Evolutionary conservation across 2,797 vertebrate genomes (phyloP), one percentile per base, ranked within the genome.

Genomic region (Gouania willdenowi): DNA sequence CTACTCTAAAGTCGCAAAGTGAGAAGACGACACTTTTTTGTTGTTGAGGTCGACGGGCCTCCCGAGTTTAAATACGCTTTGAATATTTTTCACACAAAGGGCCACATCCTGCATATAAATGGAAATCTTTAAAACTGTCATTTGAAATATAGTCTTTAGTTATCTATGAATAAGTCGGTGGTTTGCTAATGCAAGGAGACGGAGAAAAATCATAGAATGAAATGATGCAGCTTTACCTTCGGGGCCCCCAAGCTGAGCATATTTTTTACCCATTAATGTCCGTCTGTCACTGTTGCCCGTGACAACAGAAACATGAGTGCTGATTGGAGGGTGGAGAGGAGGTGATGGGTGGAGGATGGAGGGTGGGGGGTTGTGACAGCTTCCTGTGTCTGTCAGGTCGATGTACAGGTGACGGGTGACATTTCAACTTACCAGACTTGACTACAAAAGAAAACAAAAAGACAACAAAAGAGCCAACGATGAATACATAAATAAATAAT

Each of bases 361-460:
- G 68, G 73, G n/a, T n/a, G n/a, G 71, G 66, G 81, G 87, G 88
- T 89, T 86, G 88, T 91, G 90, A 92, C 90, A 91, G 89, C 91
- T 87, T 92, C 91, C 85, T 89, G 87, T 90, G 90, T 92, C 93
- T 93, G 91, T 92, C 74, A 90, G 88, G 86, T 82, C 92, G 92
- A 91, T 91, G 89, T 92, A 91, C 89, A 89, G 92, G 91, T 96
- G 94, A 92, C 84, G 87, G 93, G 92, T 92, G 94, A 96, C 91
- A 95, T 92, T 92, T 95, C 92, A 94, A 99, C 96, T 98, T 99
- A 99, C 96, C 96, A 97, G 94, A 97, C 83, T 93, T 75, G 89
- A 98, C 96, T 99, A 90, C 93, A 83, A 91, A 77, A 86, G 89
- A 79, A 89, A 90, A 87, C 92, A 92, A 87, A 92, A 83, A 78